phyloP scores from a whole-genome alignment of 2,113 vertebrate species.

The Jaculus jaculus region DNA sequence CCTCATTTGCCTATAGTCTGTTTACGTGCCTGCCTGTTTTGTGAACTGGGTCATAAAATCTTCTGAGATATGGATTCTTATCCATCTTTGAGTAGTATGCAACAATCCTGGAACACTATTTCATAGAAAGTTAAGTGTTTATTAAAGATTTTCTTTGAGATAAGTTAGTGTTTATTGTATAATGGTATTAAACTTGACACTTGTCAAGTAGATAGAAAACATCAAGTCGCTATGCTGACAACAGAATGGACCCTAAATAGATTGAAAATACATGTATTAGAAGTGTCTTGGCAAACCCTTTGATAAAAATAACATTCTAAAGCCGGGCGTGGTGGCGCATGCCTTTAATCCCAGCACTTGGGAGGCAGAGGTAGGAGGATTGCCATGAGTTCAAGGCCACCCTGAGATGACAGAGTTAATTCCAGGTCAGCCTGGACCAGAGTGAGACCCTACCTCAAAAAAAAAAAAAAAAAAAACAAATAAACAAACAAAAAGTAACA shows the following conservation, averaged over 20 bases:
- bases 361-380: no score
- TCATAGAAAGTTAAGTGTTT: slow-evolving; percentile 43
- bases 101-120: neutral
- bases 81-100: neutral
- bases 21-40: slow-evolving; percentile 42
- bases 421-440: no score
- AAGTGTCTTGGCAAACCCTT: slow-evolving; percentile 46
- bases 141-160: slow-evolving; percentile 35
- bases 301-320: slow-evolving; percentile 53
- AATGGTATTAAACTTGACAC: neutral
- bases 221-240: neutral
- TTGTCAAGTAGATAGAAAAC: neutral
- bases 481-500: slow-evolving; percentile 31
- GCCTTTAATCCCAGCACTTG: no score
- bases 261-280: slow-evolving; percentile 59
- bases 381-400: no score
- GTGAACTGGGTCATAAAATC: slow-evolving; percentile 3
- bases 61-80: slow-evolving; percentile 24
- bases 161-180: neutral
- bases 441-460: no score
- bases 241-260: slow-evolving; percentile 21
- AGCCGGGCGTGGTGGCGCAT: no score
- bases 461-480: no score
- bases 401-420: no score
- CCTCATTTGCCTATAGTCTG: slow-evolving; percentile 3